phyloP scores from a whole-genome alignment of 1,140 invertebrate species.

The Micrasema longulum region DNA sequence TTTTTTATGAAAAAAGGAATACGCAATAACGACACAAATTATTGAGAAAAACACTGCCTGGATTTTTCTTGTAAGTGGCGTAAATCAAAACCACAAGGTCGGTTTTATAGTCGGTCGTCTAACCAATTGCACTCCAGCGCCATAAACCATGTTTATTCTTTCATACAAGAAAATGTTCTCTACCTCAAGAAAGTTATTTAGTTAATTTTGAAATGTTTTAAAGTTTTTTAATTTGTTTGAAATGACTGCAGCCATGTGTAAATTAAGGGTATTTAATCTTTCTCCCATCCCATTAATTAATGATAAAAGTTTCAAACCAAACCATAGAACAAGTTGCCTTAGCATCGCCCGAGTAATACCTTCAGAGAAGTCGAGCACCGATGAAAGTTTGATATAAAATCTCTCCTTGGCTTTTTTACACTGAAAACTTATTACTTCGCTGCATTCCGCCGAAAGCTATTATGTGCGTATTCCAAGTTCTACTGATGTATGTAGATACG shows the following conservation, averaged over 20 bases:
- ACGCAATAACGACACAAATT: too few species aligned
- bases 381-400: slow-evolving; percentile 47
- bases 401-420: slow-evolving; percentile 35
- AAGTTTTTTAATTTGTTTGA: not conserved
- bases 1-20: too few species aligned
- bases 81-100: too few species aligned
- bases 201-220: too few species aligned
- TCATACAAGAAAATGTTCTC: too few species aligned
- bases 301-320: slow-evolving; percentile 23
- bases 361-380: slow-evolving; percentile 24
- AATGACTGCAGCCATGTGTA: slow-evolving; percentile 7
- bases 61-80: too few species aligned
- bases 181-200: too few species aligned
- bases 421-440: slow-evolving; percentile 43
- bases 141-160: too few species aligned
- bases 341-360: slow-evolving; percentile 16
- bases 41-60: too few species aligned
- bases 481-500: slow-evolving; percentile 36
- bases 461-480: slow-evolving; percentile 45
- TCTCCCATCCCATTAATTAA: slow-evolving; percentile 15
- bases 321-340: slow-evolving; percentile 28
- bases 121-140: too few species aligned
- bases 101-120: too few species aligned
- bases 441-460: slow-evolving; percentile 47
- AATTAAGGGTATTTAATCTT: slow-evolving; percentile 1